Base-by-base conservation (phyloP, 2,888 invertebrate genomes). In the Drosophila rubida region DNA sequence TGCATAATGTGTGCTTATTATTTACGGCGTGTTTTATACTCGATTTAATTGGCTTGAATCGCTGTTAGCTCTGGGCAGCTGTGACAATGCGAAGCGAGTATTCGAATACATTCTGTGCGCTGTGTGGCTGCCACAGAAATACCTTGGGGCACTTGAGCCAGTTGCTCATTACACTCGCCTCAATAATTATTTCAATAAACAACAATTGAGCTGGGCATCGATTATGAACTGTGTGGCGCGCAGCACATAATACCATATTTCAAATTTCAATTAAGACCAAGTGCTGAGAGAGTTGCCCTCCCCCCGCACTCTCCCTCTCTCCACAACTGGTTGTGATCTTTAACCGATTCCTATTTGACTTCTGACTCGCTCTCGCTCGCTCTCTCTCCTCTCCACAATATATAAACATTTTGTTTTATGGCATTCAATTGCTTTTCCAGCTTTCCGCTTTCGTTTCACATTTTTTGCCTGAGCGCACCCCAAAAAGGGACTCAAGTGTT, bases 241-340 rank as follows among this genome's bases (percentile, higher is more conserved):
- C 87, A n/a, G 75, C 90, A 90, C 90, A 90, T 89, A 89, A 90
- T 87, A 85, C 88, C 75, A 84, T 90, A 89, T 90, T 89, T 90
- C 85, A 89, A 84, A 89, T 84, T 89, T 90, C 90, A 90, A 89
- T 90, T 89, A 90, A 82, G 83, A 77, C 83, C 90, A 88, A 90
- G 89, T 90, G 89, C 89, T 88, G 80, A 87, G 85, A 78, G 85
- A 88, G 74, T 66, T 35, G 60, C 51, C 23, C 58, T 41, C 50
- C 19, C 8, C 39, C 14, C 45, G 48, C 23, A 13, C 13, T 25
- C 53, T 32, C 37, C 11, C 25, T 35, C 11, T 25, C 53, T 39
- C 50, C 35, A 55, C 53, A 50, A 30, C 63, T 59, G 30, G 13
- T 22, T 30, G 73, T 74, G 71, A 74, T 74, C 69, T 84, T 64